These are phyloP conservation scores for Temnothorax unifasciatus DNA, from an alignment of 2,888 invertebrate species.

Conservation along the genomic window DNA sequence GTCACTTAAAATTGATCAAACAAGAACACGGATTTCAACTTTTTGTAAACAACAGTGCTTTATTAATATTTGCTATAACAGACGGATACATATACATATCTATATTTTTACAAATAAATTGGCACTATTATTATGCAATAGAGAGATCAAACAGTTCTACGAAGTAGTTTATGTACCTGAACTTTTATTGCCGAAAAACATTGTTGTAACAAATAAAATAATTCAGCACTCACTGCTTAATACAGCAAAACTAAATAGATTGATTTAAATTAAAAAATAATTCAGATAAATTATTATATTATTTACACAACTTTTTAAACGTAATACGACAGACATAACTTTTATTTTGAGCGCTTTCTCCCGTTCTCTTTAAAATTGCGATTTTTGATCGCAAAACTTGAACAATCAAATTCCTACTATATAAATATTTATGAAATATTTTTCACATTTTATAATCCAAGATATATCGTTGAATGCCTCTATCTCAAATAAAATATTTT, in stretches of 20 bases:
- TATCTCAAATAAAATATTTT: constrained; percentile 35
- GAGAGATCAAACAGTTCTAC: constrained; percentile 62
- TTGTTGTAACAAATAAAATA: constrained; percentile 21
- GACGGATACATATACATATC: constrained; percentile 66
- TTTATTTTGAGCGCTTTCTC: background rate
- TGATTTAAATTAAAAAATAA: constrained; percentile 17
- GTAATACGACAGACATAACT: background rate
- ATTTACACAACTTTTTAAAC: background rate
- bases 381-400: constrained; percentile 26
- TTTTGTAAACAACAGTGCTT: constrained; percentile 71
- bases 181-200: constrained; percentile 54
- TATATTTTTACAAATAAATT: constrained; percentile 71
- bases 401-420: constrained; percentile 32
- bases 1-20: constrained; percentile 44
- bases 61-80: constrained; percentile 73
- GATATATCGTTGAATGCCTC: constrained; percentile 26
- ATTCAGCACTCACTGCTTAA: background rate
- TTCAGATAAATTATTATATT: constrained; percentile 23
- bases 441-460: constrained; percentile 12
- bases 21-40: constrained; percentile 4
- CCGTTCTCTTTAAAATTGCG: constrained; percentile 3
- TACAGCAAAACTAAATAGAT: constrained; percentile 17
- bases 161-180: constrained; percentile 48
- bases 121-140: constrained; percentile 71
- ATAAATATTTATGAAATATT: constrained; percentile 42